Evolutionary conservation across 2,888 invertebrate genomes (phyloP).

Genomic region (Emmelina monodactyla): DNA sequence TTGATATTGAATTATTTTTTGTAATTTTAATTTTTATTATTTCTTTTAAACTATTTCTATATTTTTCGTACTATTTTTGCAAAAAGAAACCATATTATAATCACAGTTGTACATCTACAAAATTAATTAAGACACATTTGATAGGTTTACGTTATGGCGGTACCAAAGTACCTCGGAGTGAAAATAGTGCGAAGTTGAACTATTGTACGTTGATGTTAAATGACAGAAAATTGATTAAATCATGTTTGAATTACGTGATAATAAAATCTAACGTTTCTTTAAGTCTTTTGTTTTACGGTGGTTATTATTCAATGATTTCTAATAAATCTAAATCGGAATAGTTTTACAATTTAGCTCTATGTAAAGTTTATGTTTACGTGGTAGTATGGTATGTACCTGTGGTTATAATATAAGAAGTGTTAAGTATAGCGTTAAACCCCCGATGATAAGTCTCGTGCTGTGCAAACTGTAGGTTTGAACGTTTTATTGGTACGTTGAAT

Average conservation of each 20-base stretch:
- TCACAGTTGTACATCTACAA: background rate
- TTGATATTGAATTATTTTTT: conserved; percentile 37
- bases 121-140: background rate
- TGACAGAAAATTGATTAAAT: background rate
- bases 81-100: conserved; percentile 1
- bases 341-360: conserved; percentile 9
- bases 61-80: conserved; percentile 6
- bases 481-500: no score
- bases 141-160: background rate
- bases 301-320: conserved; percentile 3
- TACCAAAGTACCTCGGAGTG: background rate
- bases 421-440: background rate
- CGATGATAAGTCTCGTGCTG: no score
- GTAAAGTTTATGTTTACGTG: background rate
- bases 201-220: background rate
- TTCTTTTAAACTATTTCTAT: conserved; percentile 19
- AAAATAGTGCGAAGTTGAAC: background rate
- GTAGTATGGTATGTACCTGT: conserved; percentile 1
- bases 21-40: conserved; percentile 23
- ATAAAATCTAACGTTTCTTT: background rate
- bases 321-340: conserved; percentile 9
- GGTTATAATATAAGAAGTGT: conserved; percentile 1
- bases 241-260: background rate
- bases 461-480: no score
- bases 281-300: background rate